phyloP scores from a whole-genome alignment of 1,140 invertebrate species.

The Drosophila truncata region DNA sequence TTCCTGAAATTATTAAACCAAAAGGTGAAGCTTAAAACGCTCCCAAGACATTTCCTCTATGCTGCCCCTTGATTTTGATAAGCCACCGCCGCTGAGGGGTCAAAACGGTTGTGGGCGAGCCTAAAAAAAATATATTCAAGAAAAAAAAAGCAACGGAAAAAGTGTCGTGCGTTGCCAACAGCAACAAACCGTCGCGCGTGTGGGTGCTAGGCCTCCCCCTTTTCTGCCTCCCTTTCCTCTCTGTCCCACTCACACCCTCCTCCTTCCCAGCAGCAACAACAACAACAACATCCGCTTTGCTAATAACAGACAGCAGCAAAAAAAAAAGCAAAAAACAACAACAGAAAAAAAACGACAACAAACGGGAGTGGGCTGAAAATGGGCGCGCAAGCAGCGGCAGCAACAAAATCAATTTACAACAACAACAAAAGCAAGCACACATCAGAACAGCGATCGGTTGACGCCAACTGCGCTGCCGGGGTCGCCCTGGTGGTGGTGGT shows the following conservation, averaged over 20 bases:
- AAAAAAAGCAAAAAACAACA: slow-evolving; percentile 15
- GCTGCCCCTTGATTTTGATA: slow-evolving; percentile 44
- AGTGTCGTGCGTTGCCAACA: slow-evolving; percentile 72
- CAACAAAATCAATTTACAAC: slow-evolving; percentile 79
- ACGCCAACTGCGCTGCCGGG: slow-evolving; percentile 15
- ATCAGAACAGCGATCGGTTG: slow-evolving; percentile 64
- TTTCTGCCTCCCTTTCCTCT: slow-evolving; percentile 13
- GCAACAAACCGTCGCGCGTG: slow-evolving; percentile 49
- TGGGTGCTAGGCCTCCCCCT: slow-evolving; percentile 58
- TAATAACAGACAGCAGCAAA: slow-evolving; percentile 69
- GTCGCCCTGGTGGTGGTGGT: slow-evolving; percentile 42
- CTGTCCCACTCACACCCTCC: slow-evolving; percentile 2
- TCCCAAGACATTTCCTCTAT: slow-evolving; percentile 9
- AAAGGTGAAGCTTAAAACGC: neutral
- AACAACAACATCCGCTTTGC: slow-evolving; percentile 82
- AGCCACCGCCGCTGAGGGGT: slow-evolving; percentile 49
- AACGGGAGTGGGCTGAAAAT: slow-evolving; percentile 82
- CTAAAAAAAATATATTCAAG: slow-evolving; percentile 22
- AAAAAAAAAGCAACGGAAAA: slow-evolving; percentile 36
- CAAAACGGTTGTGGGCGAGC: slow-evolving; percentile 66
- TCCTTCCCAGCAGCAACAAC: slow-evolving; percentile 57
- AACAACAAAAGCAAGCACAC: slow-evolving; percentile 57
- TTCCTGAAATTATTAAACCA: neutral
- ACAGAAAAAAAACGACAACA: slow-evolving; percentile 52
- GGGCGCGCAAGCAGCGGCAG: slow-evolving; percentile 73